phyloP scores from a whole-genome alignment of 1,140 invertebrate species.

The Sitophilus oryzae region DNA sequence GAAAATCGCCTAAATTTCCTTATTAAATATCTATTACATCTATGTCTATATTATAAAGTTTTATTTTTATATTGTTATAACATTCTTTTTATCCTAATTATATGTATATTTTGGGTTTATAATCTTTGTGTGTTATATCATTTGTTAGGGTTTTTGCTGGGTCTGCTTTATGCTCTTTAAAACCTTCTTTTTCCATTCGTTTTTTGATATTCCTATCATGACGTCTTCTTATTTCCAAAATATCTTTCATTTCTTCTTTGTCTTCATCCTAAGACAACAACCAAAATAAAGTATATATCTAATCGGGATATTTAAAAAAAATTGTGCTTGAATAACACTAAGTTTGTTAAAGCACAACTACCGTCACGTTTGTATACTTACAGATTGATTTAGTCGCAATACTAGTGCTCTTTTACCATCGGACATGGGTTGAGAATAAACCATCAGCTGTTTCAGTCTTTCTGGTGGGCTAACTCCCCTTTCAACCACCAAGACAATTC shows the following conservation, averaged over 20 bases:
- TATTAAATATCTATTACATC: too few relatives aligned
- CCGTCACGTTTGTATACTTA: slow-evolving; percentile 41
- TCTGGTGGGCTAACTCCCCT: slow-evolving; percentile 85
- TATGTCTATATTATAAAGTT: too few relatives aligned
- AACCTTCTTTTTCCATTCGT: slow-evolving; percentile 43
- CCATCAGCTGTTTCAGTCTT: slow-evolving; percentile 74
- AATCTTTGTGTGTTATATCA: background rate
- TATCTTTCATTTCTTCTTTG: slow-evolving; percentile 90
- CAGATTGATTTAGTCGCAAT: slow-evolving; percentile 74
- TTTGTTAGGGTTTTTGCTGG: background rate
- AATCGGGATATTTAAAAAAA: slow-evolving; percentile 2
- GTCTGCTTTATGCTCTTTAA: background rate
- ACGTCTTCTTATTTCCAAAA: slow-evolving; percentile 81
- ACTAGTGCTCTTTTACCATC: slow-evolving; percentile 83
- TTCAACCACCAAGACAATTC: slow-evolving; percentile 95
- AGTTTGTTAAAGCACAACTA: background rate
- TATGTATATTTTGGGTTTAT: background rate
- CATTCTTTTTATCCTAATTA: background rate
- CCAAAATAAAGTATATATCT: slow-evolving; percentile 2
- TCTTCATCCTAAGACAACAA: slow-evolving; percentile 72
- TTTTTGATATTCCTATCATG: slow-evolving; percentile 71
- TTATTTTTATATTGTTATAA: background rate
- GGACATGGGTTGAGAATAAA: slow-evolving; percentile 95
- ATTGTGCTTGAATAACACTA: background rate
- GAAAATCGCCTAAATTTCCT: slow-evolving; percentile 6